These are phyloP conservation scores for Nephotettix cincticeps DNA, from an alignment of 1,140 invertebrate genomes.

Conservation along the genomic window DNA sequence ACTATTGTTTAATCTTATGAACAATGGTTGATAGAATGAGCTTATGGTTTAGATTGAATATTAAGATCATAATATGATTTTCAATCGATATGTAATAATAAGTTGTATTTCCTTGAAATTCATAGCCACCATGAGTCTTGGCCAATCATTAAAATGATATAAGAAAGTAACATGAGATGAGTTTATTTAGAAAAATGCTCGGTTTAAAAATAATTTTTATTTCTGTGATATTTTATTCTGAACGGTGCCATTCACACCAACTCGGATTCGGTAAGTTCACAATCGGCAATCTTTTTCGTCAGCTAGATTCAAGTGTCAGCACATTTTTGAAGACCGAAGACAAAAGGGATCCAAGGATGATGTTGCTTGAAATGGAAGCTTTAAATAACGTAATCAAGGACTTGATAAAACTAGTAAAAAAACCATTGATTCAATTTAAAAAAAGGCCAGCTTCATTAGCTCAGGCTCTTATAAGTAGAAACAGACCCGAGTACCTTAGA, in stretches of 20 bases:
- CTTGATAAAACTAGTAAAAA: slow-evolving; percentile 6
- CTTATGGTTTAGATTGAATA: no score
- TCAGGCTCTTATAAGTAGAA: slow-evolving; percentile 5
- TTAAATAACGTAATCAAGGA: slow-evolving; percentile 6
- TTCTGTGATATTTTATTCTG: no score
- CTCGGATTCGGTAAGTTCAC: neutral
- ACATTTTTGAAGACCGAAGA: slow-evolving; percentile 1
- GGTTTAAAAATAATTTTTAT: no score
- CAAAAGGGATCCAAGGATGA: slow-evolving; percentile 1
- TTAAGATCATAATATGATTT: no score
- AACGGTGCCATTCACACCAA: neutral
- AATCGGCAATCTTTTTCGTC: slow-evolving; percentile 6
- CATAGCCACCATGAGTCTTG: no score
- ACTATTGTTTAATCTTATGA: no score
- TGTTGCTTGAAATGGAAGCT: slow-evolving; percentile 15
- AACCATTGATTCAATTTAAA: neutral
- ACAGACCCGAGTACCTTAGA: slow-evolving; percentile 1
- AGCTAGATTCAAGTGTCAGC: neutral
- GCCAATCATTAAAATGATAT: no score
- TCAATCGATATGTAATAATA: no score
- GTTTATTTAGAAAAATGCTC: no score
- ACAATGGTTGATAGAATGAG: no score
- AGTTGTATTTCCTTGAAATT: no score
- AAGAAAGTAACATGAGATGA: no score
- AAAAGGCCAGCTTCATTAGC: neutral